Base-by-base conservation (phyloP, 2,113 vertebrate genomes). In the Actenoides hombroni region DNA sequence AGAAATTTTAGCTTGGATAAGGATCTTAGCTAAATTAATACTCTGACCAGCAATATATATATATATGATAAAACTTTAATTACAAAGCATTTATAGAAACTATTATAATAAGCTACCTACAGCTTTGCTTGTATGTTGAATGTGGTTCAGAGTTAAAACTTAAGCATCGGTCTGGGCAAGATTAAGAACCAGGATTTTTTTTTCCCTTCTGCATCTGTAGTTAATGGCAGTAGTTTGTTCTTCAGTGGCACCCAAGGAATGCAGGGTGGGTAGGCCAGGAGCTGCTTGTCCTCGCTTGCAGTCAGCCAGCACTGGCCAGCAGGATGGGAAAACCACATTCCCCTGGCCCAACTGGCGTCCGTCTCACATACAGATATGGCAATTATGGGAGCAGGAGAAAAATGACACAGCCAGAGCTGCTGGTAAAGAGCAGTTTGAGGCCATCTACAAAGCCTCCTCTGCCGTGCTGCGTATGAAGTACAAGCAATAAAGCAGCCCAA, bases 41-140 rank as follows among this genome's bases (percentile, higher is more conserved):
- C 39, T 84, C 71, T 56, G 80, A 94, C 95, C 83, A 89, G 92
- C 77, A 91, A 77, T 80, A 77, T 92, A 61, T 37, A 37, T 37
- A 37, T 83, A 33, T 64, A 54, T 37, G 88, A 94, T 96, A 97
- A 92, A 95, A 92, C 16, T 84, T 94, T 95, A 95, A 97, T 95
- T 96, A 94, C 86, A 92, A 95, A 96, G 86, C 89, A 53, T 84
- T 95, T 92, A 65, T 44, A 78, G 77, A 68, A 89, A 90, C 81
- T 90, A 81, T 65, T 86, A 78, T 92, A 90, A 92, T 95, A 64
- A 90, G 68, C 42, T 33, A 68, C 81, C 80, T 83, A 59, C 1
- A 64, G 49, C 79, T 88, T 67, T 92, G 73, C 80, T 56, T 86
- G 39, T 88, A 4, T 6, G 5, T 71, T 89, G 39, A 2, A 28